Base-by-base conservation (phyloP, 2,888 invertebrate genomes). In the Cosmia trapezina region DNA sequence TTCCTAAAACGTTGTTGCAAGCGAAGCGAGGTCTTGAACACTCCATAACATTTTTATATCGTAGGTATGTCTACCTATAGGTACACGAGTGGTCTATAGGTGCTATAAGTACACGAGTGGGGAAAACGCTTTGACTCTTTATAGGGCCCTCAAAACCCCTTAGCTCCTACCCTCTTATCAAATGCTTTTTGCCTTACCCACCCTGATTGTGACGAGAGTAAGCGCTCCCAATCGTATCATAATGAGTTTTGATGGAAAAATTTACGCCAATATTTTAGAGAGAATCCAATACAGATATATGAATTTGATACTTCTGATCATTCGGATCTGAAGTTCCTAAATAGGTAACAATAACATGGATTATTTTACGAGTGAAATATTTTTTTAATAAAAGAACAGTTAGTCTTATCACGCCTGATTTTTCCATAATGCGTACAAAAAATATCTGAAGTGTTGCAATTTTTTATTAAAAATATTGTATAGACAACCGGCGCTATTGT, bases 161-260 rank as follows among this genome's bases (percentile, higher is more conserved):
- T 75, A 73, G 75, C 73, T 73, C 66, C 51, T 80, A 76, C 83
- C 84, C 78, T 78, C 80, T 85, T 83, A 83, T 82, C 85, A 72
- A 84, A 77, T 73, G 66, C 72, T 81, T 86, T 86, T 82, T 81
- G 73, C 77, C 51, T 78, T 64, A 80, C 76, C 78, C 70, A 74
- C 78, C 75, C 68, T 70, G 82, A 86, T 83, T 82, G 75, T 71
- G 82, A 71, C 62, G 73, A 72, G 67, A 82, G 81, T 72, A 72
- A 78, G 70, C 75, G 62, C 66, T 64, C 67, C 67, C 70, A 78
- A 81, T 81, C 73, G 83, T 73, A 66, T 70, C 70, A 78, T 83
- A 73, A 81, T 81, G 78, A 81, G 65, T 81, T 76, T 47, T 67
- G 66, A 78, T 76, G 73, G 76, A 74, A 72, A 74, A 73, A 54